These are phyloP conservation scores for Eupithecia tripunctaria DNA, from an alignment of 2,888 invertebrate species.

Conservation along the genomic window DNA sequence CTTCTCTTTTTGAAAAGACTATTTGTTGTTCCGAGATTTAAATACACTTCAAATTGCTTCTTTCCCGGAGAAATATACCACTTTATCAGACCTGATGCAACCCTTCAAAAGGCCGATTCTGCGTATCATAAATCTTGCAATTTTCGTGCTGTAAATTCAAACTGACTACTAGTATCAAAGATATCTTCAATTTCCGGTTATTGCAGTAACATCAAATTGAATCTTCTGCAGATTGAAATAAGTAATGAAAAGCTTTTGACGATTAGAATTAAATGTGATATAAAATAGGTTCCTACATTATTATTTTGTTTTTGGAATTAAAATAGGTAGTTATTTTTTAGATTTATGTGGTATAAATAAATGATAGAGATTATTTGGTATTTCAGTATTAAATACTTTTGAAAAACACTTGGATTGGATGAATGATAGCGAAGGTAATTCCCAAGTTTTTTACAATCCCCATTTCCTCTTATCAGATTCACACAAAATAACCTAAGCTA, in stretches of 20 bases:
- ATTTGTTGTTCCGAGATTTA: too few species aligned
- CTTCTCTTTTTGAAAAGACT: too few species aligned
- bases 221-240: not conserved
- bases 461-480: not conserved
- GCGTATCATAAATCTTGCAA: slow-evolving; percentile 23
- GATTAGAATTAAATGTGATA: slow-evolving; percentile 7
- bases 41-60: not conserved
- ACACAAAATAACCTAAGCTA: too few species aligned
- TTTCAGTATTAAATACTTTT: not conserved
- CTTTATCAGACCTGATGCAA: not conserved
- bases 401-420: not conserved
- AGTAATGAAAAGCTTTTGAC: not conserved
- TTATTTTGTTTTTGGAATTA: not conserved
- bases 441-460: not conserved
- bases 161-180: slow-evolving; percentile 9
- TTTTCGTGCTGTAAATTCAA: slow-evolving; percentile 15
- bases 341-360: too few species aligned
- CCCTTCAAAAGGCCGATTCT: not conserved
- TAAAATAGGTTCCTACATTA: too few species aligned
- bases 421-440: not conserved
- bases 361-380: not conserved
- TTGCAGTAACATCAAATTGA: not conserved
- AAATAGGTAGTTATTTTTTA: too few species aligned
- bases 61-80: not conserved
- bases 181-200: slow-evolving; percentile 21